Evolutionary conservation across 1,140 invertebrate genomes (phyloP).

Genomic region (Calliopsis andreniformis): DNA sequence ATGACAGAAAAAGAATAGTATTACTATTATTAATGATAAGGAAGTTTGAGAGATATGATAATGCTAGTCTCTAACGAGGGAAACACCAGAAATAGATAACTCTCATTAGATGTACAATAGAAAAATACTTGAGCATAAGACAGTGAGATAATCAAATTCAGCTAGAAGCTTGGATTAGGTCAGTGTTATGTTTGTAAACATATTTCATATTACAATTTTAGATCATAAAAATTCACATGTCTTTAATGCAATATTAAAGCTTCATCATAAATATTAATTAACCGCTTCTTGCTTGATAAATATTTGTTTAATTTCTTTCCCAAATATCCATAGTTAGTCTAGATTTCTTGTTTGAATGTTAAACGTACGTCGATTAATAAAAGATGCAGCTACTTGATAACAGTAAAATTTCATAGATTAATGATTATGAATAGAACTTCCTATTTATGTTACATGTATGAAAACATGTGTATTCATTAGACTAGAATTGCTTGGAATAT

Average conservation of each 20-base stretch:
- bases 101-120: background rate
- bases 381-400: background rate
- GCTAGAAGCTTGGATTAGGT: conserved; percentile 22
- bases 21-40: background rate
- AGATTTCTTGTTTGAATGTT: background rate
- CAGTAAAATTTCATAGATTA: background rate
- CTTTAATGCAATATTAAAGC: background rate
- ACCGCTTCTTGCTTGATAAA: background rate
- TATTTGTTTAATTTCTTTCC: background rate
- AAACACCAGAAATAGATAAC: conserved; percentile 21
- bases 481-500: too few relatives aligned
- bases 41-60: background rate
- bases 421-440: too few relatives aligned
- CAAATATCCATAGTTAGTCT: too few relatives aligned
- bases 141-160: conserved; percentile 36
- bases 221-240: background rate
- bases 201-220: background rate
- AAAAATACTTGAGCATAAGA: conserved; percentile 14
- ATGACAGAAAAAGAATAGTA: too few relatives aligned
- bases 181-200: conserved; percentile 19
- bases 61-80: background rate
- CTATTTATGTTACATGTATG: too few relatives aligned
- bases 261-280: background rate
- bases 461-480: too few relatives aligned
- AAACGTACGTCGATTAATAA: background rate